A percentile compares a stretch with the other conserved stretches of the same genome.
phyloP scores from a whole-genome alignment of 2,888 invertebrate genomes.

The Agonopterix arenella region DNA sequence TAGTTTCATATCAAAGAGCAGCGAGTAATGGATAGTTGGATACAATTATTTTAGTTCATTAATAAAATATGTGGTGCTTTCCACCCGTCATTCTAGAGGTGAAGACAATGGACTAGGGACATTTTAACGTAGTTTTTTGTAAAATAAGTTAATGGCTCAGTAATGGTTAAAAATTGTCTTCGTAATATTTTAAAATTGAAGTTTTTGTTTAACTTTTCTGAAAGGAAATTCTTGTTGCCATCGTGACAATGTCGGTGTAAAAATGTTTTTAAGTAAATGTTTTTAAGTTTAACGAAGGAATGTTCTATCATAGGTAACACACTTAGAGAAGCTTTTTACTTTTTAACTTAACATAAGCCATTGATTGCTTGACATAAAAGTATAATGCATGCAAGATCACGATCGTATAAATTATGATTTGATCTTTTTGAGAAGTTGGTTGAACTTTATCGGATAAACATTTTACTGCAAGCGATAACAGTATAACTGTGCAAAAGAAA shows the following conservation, averaged over 20 bases:
- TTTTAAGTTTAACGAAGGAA: no score
- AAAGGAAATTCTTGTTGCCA: neutral
- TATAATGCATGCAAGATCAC: conserved; percentile 25
- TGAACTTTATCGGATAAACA: no score
- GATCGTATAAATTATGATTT: neutral
- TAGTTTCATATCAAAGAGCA: neutral
- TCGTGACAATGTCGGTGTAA: no score
- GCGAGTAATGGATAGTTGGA: conserved; percentile 9
- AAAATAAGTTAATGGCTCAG: conserved; percentile 19
- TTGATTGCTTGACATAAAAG: neutral
- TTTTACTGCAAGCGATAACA: no score
- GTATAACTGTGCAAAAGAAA: no score
- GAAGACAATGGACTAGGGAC: conserved; percentile 16
- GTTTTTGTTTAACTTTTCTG: conserved; percentile 12
- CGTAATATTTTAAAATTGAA: conserved; percentile 12
- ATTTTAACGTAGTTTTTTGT: conserved; percentile 11
- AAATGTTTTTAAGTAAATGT: no score
- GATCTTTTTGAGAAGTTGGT: no score
- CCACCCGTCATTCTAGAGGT: conserved; percentile 10
- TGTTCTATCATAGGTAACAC: no score
- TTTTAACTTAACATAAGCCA: neutral
- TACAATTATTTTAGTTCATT: neutral
- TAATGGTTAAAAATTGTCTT: conserved; percentile 9
- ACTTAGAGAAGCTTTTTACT: no score
- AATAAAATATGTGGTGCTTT: neutral